Evolutionary conservation across 2,888 invertebrate genomes (phyloP), one percentile per base, ranked within the genome.

Genomic region (Hesperia comma): DNA sequence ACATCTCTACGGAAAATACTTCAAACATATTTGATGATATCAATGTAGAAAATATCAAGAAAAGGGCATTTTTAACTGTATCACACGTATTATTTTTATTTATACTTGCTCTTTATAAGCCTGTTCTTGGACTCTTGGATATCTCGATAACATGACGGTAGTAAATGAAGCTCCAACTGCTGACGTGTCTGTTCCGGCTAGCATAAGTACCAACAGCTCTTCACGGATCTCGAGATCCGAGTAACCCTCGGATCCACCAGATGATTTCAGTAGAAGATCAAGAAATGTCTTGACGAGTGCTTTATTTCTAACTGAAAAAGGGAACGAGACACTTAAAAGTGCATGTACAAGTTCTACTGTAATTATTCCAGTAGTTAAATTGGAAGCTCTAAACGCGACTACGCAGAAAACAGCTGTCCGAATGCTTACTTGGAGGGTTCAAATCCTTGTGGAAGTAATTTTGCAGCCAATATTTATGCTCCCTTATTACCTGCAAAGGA

Each of bases 181-280:
- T 0, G 86, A 80, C 0, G 87, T 85, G 33, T 86, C 87, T 0
- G 83, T 83, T 0, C 83, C 87, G 10, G 85, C 87, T 0, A 81
- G 63, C 4, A 81, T 69, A 5, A 86, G 57, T 0, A 82, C 81
- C 5, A 84, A 40, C 0, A 71, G 72, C 62, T 87, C 87, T 32
- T 87, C 86, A 4, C 72, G 75, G 86, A 37, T 72, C 58, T 80
- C 81, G 10, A 69, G 12, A 10, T 83, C 76, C 0, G 73, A 74
- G 46, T 74, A 79, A 1, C 78, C 78, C 2, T 63, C 63, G 67
- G 0, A 69, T 67, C 8, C 51, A n/a, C 37, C 33, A 33, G 51
- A 37, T 37, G 37, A 37, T 14, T 8, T 15, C 17, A 61, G 6
- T 12, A 61, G n/a, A n/a, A 61, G 37, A 1, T 61, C 51, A 5